Evolutionary conservation across 2,797 vertebrate species (phyloP), one percentile per base, ranked within the genome.

Genomic region (Sphenopsis melanotis): DNA sequence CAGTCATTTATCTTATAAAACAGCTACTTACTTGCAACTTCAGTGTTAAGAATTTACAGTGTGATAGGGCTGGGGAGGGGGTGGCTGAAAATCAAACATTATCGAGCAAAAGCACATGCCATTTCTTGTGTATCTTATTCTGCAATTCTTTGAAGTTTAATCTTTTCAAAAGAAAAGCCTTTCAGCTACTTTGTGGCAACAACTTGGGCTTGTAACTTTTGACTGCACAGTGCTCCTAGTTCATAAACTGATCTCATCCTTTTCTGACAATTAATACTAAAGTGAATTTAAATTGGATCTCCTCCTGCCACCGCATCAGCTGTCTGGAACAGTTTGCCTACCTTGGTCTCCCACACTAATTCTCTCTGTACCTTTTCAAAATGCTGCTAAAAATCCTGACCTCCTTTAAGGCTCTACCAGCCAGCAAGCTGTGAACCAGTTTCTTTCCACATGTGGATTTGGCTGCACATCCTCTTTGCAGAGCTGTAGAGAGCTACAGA

Each of bases 71-170:
- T 63, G 63, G 44, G 64, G 55, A 91, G 29, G 21, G 12, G 88
- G 79, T 55, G 63, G 68, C 64, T 71, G 80, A 85, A 90, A 95
- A 97, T 97, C 96, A 95, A 96, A 95, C 60, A 92, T 87, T 97
- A 97, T 96, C 86, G 60, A 95, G 94, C 61, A 87, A 95, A 96
- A 96, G 94, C 96, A 93, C 88, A 92, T 74, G 95, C 96, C 94
- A 94, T 77, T 93, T 96, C 92, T 95, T 96, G 97, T 93, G 95
- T 96, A 96, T 97, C 91, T 97, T 88, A 95, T 92, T 96, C 95
- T 90, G 72, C 79, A 70, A 88, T 96, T 96, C 96, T 97, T 97
- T 97, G 97, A 97, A 97, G 97, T 97, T 96, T 97, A 97, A 97
- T 97, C 97, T 97, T 96, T 96, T 88, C 34, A 47, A 95, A 96